Conservation (phyloP, 2,888 invertebrate species). For the Nysson spinosus region DNA sequence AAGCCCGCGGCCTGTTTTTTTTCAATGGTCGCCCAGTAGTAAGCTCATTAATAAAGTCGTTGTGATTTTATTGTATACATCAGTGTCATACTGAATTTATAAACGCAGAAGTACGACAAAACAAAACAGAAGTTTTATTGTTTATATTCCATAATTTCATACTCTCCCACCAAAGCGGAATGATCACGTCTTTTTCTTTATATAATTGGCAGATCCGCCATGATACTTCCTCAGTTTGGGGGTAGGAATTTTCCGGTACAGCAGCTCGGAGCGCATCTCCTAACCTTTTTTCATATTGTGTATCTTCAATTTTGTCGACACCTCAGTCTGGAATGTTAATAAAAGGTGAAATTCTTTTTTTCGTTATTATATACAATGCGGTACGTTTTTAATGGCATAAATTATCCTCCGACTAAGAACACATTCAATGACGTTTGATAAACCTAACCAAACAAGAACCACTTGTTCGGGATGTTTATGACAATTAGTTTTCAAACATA, state of each 20-base stretch:
- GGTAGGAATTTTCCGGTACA: slow-evolving; percentile 35
- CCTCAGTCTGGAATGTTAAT: slow-evolving; percentile 55
- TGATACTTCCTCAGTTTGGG: slow-evolving; percentile 24
- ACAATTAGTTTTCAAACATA: neutral
- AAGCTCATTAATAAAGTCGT: slow-evolving; percentile 28
- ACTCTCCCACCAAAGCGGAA: too few species aligned
- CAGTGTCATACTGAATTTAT: slow-evolving; percentile 36
- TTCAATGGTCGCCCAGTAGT: slow-evolving; percentile 25
- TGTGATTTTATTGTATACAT: slow-evolving; percentile 44
- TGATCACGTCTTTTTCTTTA: slow-evolving; percentile 7
- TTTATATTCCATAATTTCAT: slow-evolving; percentile 32
- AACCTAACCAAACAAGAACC: slow-evolving; percentile 31
- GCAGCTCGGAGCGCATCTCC: slow-evolving; percentile 38
- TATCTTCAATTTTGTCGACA: slow-evolving; percentile 23
- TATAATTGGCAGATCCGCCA: slow-evolving; percentile 34
- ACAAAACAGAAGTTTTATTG: slow-evolving; percentile 44
- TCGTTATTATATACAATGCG: too few species aligned
- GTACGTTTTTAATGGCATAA: too few species aligned
- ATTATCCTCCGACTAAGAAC: too few species aligned
- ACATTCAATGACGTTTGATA: too few species aligned
- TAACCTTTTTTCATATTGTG: slow-evolving; percentile 47
- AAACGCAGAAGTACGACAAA: slow-evolving; percentile 41
- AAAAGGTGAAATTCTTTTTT: slow-evolving; percentile 28
- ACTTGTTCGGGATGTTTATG: neutral
- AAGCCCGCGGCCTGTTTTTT: slow-evolving; percentile 21